Evolutionary conservation across 2,888 invertebrate species (phyloP), one percentile per base, ranked within the genome.

Genomic region (Saturnia pavonia): DNA sequence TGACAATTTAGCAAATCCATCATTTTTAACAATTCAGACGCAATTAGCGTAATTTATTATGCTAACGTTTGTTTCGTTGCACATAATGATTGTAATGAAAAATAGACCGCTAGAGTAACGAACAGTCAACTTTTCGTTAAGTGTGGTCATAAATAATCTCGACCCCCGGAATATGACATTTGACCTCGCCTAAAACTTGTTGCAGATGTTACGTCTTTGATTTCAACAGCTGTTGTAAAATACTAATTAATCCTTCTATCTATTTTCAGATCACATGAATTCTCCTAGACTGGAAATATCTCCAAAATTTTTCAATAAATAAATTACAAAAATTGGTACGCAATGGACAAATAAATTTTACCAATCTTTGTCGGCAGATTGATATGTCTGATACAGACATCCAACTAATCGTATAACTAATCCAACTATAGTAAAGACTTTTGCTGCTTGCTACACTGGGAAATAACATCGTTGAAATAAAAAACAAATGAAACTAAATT

Each of bases 111-210:
- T 34, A 6, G 34, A 34, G 6, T 43, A 43, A 43, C 11, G 2
- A 43, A 12, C 9, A 57, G 27, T 57, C 25, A 16, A 69, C 45
- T 43, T 57, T 57, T 19, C 1, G 42, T 75, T 73, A 77, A 80
- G 74, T 79, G 80, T 71, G 73, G 76, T 76, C 76, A 80, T 80
- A 79, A 80, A 80, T 78, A 78, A 76, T 69, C 70, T 72, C 57
- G 75, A 78, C 74, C 75, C 73, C 74, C 75, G 78, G 76, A 68
- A 76, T 76, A 40, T 84, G 83, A 81, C 82, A 81, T 82, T 78
- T 82, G 80, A 83, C 84, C 84, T 81, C 81, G 76, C 45, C 74
- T 75, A 67, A 48, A 68, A 69, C 67, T 54, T 72, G 71, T 75
- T 67, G 14, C 12, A 16, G 27, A 34, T 27, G 34, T 27, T 60